These are phyloP conservation scores for Myioborus melanocephalus DNA, from an alignment of 2,797 vertebrate genomes.

Conservation along the genomic window DNA sequence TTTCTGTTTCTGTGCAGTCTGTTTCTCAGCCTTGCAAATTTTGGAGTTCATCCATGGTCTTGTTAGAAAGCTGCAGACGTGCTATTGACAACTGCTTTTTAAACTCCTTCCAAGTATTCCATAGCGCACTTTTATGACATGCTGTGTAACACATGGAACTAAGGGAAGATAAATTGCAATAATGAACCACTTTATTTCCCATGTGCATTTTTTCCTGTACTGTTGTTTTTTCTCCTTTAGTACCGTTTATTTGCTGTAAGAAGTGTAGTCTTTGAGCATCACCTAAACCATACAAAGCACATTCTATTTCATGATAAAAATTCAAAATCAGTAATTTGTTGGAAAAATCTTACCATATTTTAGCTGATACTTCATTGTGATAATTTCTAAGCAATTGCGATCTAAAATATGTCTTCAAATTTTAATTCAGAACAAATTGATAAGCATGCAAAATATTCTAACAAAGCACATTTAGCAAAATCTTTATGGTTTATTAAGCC, in stretches of 20 bases:
- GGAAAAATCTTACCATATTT: neutral
- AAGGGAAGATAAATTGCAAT: neutral
- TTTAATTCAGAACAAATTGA: neutral
- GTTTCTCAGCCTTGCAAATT: neutral
- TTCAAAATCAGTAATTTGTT: neutral
- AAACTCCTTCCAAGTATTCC: neutral
- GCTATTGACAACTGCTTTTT: neutral
- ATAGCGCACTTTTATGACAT: neutral
- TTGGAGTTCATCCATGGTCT: neutral
- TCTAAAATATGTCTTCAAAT: neutral
- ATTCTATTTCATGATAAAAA: neutral
- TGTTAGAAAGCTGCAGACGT: neutral
- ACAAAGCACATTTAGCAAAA: neutral
- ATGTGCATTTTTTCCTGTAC: neutral
- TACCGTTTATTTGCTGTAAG: neutral
- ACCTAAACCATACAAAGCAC: neutral
- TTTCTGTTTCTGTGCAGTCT: neutral
- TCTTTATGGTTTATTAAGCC: neutral
- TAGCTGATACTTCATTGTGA: neutral
- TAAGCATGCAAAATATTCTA: neutral
- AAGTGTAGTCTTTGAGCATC: neutral
- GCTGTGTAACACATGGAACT: neutral
- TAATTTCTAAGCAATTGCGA: neutral
- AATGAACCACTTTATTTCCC: neutral
- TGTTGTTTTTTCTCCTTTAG: neutral